Percentiles rank a stretch among this genome's conserved stretches.
These are phyloP conservation scores for Cylindroiulus punctatus DNA, from an alignment of 2,888 invertebrate species.

Conservation along the genomic window DNA sequence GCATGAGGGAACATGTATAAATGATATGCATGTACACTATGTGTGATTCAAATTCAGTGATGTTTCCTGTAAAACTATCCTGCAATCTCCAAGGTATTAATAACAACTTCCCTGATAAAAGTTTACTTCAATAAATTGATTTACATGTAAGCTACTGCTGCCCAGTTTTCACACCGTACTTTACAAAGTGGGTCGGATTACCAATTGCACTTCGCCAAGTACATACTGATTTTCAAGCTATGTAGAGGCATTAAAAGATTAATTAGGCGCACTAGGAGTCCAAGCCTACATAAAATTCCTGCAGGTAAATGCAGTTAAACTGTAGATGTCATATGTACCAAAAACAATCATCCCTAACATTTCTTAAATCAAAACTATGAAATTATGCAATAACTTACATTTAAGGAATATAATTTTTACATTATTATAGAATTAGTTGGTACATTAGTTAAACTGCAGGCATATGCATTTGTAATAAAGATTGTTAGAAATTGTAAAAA, in stretches of 20 bases:
- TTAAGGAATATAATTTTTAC: neutral
- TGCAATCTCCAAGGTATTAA: neutral
- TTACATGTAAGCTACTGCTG: neutral
- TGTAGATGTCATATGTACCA: too few relatives aligned
- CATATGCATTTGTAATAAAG: neutral
- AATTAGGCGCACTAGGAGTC: neutral
- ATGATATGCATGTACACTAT: too few relatives aligned
- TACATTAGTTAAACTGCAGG: neutral
- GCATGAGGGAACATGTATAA: too few relatives aligned
- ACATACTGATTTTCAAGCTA: neutral
- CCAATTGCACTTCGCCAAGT: neutral
- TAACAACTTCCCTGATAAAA: neutral
- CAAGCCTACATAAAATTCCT: neutral
- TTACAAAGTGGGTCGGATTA: neutral
- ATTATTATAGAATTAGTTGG: neutral
- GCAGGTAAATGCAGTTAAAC: neutral
- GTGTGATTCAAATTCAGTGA: too few relatives aligned
- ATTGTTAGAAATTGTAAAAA: neutral
- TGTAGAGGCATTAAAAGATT: neutral
- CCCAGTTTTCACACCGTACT: too few relatives aligned
- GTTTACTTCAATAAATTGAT: neutral
- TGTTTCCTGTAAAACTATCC: neutral
- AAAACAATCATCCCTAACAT: too few relatives aligned
- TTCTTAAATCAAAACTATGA: too few relatives aligned
- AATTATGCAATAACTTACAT: too few relatives aligned